A percentile compares a stretch with the other conserved stretches of the same genome.
phyloP scores from a whole-genome alignment of 2,797 vertebrate species.

The Hoplostethus atlanticus region DNA sequence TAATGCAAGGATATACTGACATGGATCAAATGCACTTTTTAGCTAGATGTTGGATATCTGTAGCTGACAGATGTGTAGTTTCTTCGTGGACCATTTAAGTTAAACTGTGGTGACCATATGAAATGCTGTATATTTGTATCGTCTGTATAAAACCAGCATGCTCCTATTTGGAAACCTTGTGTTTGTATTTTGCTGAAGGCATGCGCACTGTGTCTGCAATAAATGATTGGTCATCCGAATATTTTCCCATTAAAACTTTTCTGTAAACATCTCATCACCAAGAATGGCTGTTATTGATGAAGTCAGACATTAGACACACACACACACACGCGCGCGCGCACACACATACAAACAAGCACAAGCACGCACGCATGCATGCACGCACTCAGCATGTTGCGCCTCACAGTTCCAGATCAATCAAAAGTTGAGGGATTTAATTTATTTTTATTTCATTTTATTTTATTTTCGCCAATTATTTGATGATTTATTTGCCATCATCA shows the following conservation, averaged over 20 bases:
- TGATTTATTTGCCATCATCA: too few relatives aligned
- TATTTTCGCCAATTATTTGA: too few relatives aligned
- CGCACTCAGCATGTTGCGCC: not conserved
- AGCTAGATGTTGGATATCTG: constrained; percentile 79
- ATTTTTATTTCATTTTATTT: too few relatives aligned
- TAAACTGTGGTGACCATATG: constrained; percentile 76
- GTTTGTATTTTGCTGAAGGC: constrained; percentile 85
- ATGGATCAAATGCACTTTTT: constrained; percentile 90
- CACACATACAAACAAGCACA: constrained; percentile 15
- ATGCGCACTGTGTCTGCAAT: constrained; percentile 83
- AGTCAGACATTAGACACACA: not conserved
- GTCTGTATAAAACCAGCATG: constrained; percentile 85
- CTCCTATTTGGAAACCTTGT: constrained; percentile 81
- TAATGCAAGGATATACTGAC: constrained; percentile 80
- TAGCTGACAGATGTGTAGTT: constrained; percentile 72
- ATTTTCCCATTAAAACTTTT: constrained; percentile 92
- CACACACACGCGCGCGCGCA: constrained; percentile 1
- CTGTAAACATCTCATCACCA: constrained; percentile 55
- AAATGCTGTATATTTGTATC: constrained; percentile 77
- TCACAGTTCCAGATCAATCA: too few relatives aligned
- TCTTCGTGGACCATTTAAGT: constrained; percentile 89
- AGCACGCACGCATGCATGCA: constrained; percentile 71
- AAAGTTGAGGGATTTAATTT: too few relatives aligned
- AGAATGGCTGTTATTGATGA: constrained; percentile 40
- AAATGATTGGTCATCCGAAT: constrained; percentile 89